phyloP scores from a whole-genome alignment of 2,113 vertebrate genomes.

The Camelus dromedarius region DNA sequence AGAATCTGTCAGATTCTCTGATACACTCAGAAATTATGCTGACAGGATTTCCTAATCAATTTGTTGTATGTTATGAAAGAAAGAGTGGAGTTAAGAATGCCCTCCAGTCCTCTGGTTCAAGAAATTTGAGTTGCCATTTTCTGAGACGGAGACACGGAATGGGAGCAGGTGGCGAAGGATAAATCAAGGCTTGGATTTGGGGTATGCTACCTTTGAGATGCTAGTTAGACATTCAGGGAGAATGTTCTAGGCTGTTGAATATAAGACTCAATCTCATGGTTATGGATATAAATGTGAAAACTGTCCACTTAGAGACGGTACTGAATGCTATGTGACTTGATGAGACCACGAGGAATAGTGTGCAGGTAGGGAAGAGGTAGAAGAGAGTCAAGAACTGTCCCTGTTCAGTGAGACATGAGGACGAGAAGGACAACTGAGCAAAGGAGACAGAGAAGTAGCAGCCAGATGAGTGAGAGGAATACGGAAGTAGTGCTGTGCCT shows the following conservation, averaged over 20 bases:
- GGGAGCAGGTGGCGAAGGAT: neutral
- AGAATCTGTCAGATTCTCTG: neutral
- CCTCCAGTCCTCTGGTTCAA: neutral
- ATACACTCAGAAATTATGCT: neutral
- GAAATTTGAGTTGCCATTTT: neutral
- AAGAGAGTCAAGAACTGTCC: neutral
- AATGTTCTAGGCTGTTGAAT: neutral
- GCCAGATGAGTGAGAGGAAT: neutral
- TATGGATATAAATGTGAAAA: neutral
- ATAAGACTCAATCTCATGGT: neutral
- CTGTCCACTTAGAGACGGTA: neutral
- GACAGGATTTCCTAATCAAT: neutral
- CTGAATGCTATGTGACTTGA: neutral
- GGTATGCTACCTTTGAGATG: neutral
- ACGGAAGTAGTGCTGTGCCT: neutral
- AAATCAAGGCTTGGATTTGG: neutral
- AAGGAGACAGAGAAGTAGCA: neutral
- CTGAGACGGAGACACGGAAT: neutral
- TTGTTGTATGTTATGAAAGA: neutral
- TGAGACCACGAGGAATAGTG: neutral
- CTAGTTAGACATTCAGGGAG: neutral
- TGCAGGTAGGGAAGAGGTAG: neutral
- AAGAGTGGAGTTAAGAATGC: neutral
- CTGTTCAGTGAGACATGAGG: neutral
- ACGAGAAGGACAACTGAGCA: neutral